Percentiles rank a stretch among this genome's conserved stretches.
These are phyloP conservation scores for Scarus forsteni DNA, from an alignment of 2,797 vertebrate genomes.

Conservation along the genomic window DNA sequence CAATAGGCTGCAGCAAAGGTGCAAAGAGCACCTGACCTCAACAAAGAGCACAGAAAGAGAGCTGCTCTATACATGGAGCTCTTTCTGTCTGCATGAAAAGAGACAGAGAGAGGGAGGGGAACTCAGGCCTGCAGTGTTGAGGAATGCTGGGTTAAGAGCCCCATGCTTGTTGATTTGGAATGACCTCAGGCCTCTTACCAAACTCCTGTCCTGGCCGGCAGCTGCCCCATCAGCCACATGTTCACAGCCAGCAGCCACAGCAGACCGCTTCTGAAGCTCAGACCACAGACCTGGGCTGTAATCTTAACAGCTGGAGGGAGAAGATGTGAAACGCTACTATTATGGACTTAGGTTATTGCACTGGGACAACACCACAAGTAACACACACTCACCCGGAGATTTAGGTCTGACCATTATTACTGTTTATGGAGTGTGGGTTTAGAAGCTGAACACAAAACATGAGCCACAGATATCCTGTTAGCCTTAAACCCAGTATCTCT, in stretches of 20 bases:
- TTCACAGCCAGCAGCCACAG: slow-evolving; percentile 27
- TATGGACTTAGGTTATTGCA: slow-evolving; percentile 39
- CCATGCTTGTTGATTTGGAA: slow-evolving; percentile 61
- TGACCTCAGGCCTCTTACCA: slow-evolving; percentile 62
- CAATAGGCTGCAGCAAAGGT: slow-evolving; percentile 16
- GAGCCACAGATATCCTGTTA: slow-evolving; percentile 35
- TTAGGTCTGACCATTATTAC: slow-evolving; percentile 39
- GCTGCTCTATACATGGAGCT: neutral
- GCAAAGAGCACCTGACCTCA: slow-evolving; percentile 27
- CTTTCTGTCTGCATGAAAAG: slow-evolving; percentile 34
- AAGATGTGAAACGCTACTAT: slow-evolving; percentile 37
- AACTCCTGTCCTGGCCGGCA: slow-evolving; percentile 23
- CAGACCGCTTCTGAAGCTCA: slow-evolving; percentile 6
- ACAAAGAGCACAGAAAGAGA: slow-evolving; percentile 29
- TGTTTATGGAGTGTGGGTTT: slow-evolving; percentile 33
- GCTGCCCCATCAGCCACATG: slow-evolving; percentile 24
- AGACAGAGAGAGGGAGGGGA: slow-evolving; percentile 21
- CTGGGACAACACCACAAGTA: slow-evolving; percentile 9
- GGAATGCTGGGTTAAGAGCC: slow-evolving; percentile 71
- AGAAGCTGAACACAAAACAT: slow-evolving; percentile 5
- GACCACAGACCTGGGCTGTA: slow-evolving; percentile 5
- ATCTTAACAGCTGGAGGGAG: neutral
- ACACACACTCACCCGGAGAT: neutral
- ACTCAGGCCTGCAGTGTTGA: slow-evolving; percentile 32
- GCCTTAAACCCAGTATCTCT: neutral